Base-by-base conservation (phyloP, 2,113 vertebrate species). In the Corydoras sp. region DNA sequence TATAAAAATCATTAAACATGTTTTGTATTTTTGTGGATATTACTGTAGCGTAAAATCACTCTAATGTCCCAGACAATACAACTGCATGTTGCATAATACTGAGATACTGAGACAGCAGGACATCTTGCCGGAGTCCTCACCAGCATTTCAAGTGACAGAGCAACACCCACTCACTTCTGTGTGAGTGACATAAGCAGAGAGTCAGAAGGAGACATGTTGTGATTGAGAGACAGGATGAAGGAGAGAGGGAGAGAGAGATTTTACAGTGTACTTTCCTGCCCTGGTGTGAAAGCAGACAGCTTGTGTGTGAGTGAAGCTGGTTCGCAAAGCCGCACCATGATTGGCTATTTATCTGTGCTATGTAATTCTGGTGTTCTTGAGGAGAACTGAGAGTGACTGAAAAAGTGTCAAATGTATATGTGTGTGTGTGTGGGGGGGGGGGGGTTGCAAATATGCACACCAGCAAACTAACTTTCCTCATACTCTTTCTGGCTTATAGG, bases 131-230 rank as follows among this genome's bases (percentile, higher is more conserved):
- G 65, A 62, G 51, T 62, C 48, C 12, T 30, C 24, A 50, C 35
- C 55, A 59, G 55, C 62, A 59, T 72, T 64, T 48, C 50, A 48
- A 67, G 55, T 68, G 48, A 35, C 53, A 54, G 43, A 48, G 61
- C 68, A 78, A 50, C 72, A 63, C 72, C 68, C 64, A 65, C 76
- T 62, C 63, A n/a, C 24, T 70, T 74, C 58, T 67, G 67, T 70
- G 62, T 68, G 69, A 77, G 62, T 69, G 76, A 73, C 76, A 79
- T 61, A 50, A 59, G 18, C 13, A 53, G 35, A 43, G 35, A 43
- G 35, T 43, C 35, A 43, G 35, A 8, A 43, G 35, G 35, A 43
- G 35, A 43, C 35, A 43, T 43, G 35, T 43, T 31, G 65, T 35
- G 51, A 31, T 48, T 58, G 64, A 68, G 55, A 60, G 13, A 68